Conservation (phyloP, 2,888 invertebrate species). For the Eugnorisma glareosa region DNA sequence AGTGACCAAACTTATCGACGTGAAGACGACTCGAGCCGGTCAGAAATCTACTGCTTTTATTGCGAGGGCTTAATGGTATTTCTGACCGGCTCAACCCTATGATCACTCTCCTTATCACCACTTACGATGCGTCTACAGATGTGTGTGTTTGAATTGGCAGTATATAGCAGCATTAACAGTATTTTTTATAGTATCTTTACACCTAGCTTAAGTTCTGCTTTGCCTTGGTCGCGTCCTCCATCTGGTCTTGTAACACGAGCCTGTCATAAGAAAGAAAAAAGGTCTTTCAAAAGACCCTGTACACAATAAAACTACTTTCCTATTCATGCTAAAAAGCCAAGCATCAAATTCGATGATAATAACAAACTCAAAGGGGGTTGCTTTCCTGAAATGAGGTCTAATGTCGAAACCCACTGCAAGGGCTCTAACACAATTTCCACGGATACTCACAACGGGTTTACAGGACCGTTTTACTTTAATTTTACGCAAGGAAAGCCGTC, state of each 20-base stretch:
- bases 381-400: constrained; percentile 24
- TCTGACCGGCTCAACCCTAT: background rate
- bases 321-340: background rate
- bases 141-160: background rate
- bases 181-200: background rate
- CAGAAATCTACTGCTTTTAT: background rate
- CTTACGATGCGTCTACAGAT: background rate
- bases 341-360: constrained; percentile 12
- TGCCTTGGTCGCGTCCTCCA: background rate
- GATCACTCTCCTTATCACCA: background rate
- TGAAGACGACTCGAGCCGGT: background rate
- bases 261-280: background rate
- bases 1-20: too few relatives aligned
- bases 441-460: constrained; percentile 22
- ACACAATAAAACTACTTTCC: background rate
- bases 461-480: constrained; percentile 50
- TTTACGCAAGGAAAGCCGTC: constrained; percentile 30
- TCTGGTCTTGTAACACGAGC: background rate
- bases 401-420: constrained; percentile 8
- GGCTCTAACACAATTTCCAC: constrained; percentile 46
- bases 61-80: background rate
- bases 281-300: background rate
- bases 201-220: background rate
- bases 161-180: background rate
- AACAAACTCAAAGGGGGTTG: constrained; percentile 14